Percentiles rank a stretch among this genome's conserved stretches.
These are phyloP conservation scores for Catonia carolina DNA, from an alignment of 2,888 invertebrate genomes.

Conservation along the genomic window DNA sequence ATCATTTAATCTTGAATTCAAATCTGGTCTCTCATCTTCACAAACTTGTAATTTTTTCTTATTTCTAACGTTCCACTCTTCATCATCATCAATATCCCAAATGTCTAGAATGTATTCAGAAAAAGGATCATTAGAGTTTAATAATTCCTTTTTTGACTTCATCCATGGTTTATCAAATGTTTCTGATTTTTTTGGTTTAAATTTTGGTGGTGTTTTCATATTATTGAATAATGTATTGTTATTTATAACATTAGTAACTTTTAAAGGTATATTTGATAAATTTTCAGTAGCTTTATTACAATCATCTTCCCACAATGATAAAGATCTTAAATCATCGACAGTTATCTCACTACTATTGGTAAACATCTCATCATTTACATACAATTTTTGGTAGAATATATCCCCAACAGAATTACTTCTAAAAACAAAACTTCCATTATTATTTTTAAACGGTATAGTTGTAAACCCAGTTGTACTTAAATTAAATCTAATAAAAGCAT, in stretches of 20 bases:
- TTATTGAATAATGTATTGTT: background rate
- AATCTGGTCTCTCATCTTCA: too few species aligned
- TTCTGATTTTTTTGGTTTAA: background rate
- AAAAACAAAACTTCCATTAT: background rate
- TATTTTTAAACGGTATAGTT: too few species aligned
- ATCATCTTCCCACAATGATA: background rate
- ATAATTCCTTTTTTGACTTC: background rate
- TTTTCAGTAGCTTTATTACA: background rate
- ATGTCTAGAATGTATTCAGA: background rate
- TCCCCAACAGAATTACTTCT: background rate
- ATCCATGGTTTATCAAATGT: background rate
- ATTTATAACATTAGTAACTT: background rate
- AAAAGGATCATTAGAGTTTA: background rate
- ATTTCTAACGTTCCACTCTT: background rate
- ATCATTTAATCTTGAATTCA: too few species aligned
- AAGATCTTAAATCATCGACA: too few species aligned
- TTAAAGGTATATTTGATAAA: background rate
- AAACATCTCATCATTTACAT: background rate
- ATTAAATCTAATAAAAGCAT: background rate
- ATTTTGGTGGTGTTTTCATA: background rate
- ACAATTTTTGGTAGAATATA: constrained; percentile 3
- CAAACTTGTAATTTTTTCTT: background rate
- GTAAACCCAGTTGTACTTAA: background rate
- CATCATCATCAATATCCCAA: constrained; percentile 5
- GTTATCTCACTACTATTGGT: background rate